Evolutionary conservation across 2,797 vertebrate species (phyloP).

Genomic region (Mionectes olivaceus): DNA sequence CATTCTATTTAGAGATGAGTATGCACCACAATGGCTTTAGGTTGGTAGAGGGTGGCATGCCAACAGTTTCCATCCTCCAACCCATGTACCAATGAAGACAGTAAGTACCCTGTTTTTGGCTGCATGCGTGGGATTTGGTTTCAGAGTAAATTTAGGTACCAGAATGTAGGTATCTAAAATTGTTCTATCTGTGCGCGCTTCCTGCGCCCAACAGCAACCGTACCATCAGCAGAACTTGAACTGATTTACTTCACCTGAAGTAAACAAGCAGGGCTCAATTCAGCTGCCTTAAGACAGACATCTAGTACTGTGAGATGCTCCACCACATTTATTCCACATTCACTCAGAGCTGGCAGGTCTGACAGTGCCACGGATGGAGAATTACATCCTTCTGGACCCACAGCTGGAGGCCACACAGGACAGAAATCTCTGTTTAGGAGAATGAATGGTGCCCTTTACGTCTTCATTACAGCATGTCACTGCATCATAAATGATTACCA

Average conservation of each 20-base stretch:
- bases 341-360: not conserved
- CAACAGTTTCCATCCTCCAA: not conserved
- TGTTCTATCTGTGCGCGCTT: not conserved
- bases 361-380: not conserved
- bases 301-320: not conserved
- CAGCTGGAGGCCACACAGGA: not conserved
- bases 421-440: not conserved
- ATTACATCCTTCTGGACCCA: slow-evolving; percentile 7
- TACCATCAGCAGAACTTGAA: accelerated
- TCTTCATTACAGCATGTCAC: not conserved
- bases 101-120: not conserved
- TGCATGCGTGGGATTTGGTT: not conserved
- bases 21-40: not conserved
- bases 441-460: not conserved
- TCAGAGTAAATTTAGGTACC: not conserved
- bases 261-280: not conserved
- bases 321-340: not conserved
- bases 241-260: not conserved
- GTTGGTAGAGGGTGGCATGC: not conserved
- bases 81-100: not conserved
- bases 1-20: not conserved
- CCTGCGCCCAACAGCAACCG: not conserved
- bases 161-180: not conserved
- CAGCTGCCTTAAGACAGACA: not conserved
- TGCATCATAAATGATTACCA: not conserved